These are phyloP conservation scores for Coelopa pilipes DNA, from an alignment of 2,888 invertebrate genomes.

Conservation along the genomic window DNA sequence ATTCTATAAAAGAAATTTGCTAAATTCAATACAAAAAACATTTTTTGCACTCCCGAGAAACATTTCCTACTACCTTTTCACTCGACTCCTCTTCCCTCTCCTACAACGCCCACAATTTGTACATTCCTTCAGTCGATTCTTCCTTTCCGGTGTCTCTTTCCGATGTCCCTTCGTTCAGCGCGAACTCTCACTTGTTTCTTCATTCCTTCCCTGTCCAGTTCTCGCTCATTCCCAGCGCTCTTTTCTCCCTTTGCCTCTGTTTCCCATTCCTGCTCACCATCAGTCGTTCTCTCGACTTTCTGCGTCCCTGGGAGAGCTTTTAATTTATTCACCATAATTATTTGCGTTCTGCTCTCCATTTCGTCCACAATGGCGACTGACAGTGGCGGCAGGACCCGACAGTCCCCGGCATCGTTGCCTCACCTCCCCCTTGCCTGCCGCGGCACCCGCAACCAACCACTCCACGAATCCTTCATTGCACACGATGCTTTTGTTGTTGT, in stretches of 20 bases:
- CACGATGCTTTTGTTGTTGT: conserved; percentile 1
- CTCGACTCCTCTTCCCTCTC: no score
- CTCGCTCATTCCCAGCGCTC: not conserved
- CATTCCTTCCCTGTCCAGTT: no score
- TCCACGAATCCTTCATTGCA: conserved; percentile 2
- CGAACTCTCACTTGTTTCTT: no score
- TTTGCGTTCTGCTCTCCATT: conserved; percentile 46
- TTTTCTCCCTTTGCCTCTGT: not conserved
- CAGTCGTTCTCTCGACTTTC: not conserved
- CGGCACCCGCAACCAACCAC: not conserved
- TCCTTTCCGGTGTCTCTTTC: no score
- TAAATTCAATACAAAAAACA: no score
- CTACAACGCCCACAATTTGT: no score
- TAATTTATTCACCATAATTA: conserved; percentile 50
- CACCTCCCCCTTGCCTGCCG: conserved; percentile 28
- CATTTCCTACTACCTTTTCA: no score
- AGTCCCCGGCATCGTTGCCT: conserved; percentile 30
- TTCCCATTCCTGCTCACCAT: not conserved
- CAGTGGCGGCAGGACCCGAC: conserved; percentile 13
- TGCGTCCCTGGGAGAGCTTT: conserved; percentile 38
- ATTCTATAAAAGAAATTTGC: no score
- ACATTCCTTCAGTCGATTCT: no score
- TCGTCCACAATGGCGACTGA: conserved; percentile 38
- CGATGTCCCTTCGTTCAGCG: no score
- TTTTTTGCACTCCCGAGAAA: no score